Percentiles rank a stretch among this genome's conserved stretches.
Evolutionary conservation across 2,113 vertebrate genomes (phyloP).

Genomic region (Myrmecophaga tridactyla): DNA sequence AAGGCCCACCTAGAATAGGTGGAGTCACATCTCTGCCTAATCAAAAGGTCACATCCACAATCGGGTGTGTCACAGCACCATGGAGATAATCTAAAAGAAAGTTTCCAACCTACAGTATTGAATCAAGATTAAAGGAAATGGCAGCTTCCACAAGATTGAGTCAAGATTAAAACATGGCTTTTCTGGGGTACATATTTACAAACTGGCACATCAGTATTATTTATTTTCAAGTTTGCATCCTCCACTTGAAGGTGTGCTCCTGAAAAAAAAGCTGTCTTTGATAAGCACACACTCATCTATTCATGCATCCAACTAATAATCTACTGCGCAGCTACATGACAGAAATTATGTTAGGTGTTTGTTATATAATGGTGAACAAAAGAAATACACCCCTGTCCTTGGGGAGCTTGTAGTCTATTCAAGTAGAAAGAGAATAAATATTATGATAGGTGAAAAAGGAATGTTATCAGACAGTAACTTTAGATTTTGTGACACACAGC

Average conservation of each 20-base stretch:
- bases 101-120: too few species aligned
- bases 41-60: too few species aligned
- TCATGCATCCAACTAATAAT: neutral
- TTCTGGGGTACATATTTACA: too few species aligned
- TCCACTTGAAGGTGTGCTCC: neutral
- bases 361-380: neutral
- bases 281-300: neutral
- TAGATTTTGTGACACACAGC: neutral
- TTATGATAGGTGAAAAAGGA: neutral
- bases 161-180: too few species aligned
- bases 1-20: too few species aligned
- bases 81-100: too few species aligned
- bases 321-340: neutral
- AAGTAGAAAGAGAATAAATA: neutral
- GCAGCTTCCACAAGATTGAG: too few species aligned
- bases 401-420: neutral
- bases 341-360: neutral
- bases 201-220: too few species aligned
- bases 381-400: neutral
- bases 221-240: neutral
- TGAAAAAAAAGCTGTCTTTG: neutral
- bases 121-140: too few species aligned
- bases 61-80: too few species aligned
- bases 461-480: neutral
- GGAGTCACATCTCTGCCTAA: too few species aligned